Evolutionary conservation across 2,113 vertebrate species (phyloP).

Genomic region (Heloderma charlesbogerti): DNA sequence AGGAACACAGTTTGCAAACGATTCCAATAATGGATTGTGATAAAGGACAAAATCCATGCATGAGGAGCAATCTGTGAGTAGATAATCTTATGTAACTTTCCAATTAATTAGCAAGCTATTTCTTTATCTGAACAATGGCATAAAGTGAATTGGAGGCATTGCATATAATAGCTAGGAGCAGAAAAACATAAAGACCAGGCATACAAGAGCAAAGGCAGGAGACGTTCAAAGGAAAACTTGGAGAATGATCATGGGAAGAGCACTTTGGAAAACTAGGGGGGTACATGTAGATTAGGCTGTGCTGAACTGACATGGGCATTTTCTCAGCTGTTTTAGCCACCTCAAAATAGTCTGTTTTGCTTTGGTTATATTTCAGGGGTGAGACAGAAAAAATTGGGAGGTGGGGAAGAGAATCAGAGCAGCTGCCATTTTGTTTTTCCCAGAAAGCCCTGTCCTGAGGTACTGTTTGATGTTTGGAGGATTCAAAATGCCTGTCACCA

Average conservation of each 20-base stretch:
- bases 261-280: background rate
- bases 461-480: background rate
- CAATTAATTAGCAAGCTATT: slow-evolving; percentile 17
- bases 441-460: background rate
- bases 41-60: background rate
- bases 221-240: background rate
- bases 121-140: background rate
- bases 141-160: background rate
- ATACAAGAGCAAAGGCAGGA: background rate
- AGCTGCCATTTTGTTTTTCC: background rate
- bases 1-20: background rate
- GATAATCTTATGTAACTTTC: background rate
- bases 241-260: background rate
- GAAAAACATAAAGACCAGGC: background rate
- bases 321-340: background rate
- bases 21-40: background rate
- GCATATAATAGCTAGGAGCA: background rate
- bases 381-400: background rate
- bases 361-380: background rate
- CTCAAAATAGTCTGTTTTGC: background rate
- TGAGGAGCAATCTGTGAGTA: background rate
- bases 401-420: background rate
- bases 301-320: background rate
- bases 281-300: background rate
- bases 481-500: background rate